phyloP scores from a whole-genome alignment of 1,140 invertebrate genomes.

The Pseudomyrmex gracilis region DNA sequence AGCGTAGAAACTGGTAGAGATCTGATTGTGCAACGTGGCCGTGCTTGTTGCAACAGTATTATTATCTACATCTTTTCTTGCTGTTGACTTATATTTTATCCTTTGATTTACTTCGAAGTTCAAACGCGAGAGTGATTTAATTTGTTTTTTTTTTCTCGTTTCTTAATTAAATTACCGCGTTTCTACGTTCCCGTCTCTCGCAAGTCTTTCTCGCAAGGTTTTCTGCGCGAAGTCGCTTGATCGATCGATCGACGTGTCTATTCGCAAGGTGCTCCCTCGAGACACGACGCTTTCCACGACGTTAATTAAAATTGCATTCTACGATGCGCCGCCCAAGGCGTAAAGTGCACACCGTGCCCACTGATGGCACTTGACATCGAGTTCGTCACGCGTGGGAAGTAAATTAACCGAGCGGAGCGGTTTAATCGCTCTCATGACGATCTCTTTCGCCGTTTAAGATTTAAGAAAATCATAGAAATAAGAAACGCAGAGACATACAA shows the following conservation, averaged over 20 bases:
- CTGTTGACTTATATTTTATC: background rate
- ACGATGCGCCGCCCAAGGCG: slow-evolving; percentile 28
- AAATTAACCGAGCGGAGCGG: slow-evolving; percentile 49
- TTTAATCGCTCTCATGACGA: slow-evolving; percentile 21
- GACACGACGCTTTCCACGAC: slow-evolving; percentile 11
- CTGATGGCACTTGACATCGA: slow-evolving; percentile 57
- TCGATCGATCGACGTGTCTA: slow-evolving; percentile 47
- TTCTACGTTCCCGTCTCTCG: background rate
- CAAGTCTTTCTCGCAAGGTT: background rate
- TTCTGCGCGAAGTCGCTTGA: background rate
- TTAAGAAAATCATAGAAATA: background rate
- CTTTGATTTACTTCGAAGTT: background rate
- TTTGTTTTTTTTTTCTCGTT: too few relatives aligned
- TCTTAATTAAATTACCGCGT: background rate
- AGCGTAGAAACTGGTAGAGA: slow-evolving; percentile 3
- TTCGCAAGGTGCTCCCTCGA: slow-evolving; percentile 18
- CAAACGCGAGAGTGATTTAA: background rate
- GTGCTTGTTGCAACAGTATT: background rate
- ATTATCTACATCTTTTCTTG: background rate
- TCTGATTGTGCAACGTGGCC: slow-evolving; percentile 3
- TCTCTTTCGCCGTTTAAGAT: slow-evolving; percentile 31
- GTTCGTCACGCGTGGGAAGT: slow-evolving; percentile 57
- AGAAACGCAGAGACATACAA: background rate
- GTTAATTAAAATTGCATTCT: slow-evolving; percentile 61
- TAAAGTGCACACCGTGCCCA: slow-evolving; percentile 58